Conservation (phyloP, 2,888 invertebrate species). For the Stenurella melanura region DNA sequence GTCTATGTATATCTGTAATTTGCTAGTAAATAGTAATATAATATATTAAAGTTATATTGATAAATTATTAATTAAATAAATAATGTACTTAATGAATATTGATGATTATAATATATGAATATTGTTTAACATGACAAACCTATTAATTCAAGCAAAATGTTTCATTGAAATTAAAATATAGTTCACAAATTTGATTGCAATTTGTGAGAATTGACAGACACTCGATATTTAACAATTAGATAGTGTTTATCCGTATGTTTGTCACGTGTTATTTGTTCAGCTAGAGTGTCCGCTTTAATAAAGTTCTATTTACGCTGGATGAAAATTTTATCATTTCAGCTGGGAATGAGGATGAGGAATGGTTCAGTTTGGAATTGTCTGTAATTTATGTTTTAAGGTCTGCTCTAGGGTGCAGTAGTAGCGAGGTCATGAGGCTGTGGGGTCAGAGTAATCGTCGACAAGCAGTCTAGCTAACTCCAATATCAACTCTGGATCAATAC, state of each 20-base stretch:
- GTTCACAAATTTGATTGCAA: background rate
- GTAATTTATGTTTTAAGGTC: conserved; percentile 37
- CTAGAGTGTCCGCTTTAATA: background rate
- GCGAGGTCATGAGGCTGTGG: conserved; percentile 29
- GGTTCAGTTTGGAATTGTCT: conserved; percentile 41
- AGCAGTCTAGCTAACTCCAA: conserved; percentile 39
- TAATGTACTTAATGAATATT: too few species aligned
- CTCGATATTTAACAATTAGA: background rate
- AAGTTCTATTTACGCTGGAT: background rate
- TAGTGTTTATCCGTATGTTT: background rate
- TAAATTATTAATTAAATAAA: too few species aligned
- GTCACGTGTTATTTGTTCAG: background rate
- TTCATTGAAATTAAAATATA: background rate
- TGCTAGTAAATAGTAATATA: too few species aligned
- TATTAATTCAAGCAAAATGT: too few species aligned
- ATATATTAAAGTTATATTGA: too few species aligned
- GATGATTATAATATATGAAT: too few species aligned
- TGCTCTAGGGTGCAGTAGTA: conserved; percentile 5
- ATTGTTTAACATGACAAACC: too few species aligned
- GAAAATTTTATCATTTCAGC: background rate
- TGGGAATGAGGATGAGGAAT: conserved; percentile 11
- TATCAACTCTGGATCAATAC: conserved; percentile 7
- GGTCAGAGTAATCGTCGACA: conserved; percentile 42
- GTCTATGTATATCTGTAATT: too few species aligned
- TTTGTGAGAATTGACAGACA: background rate